Percentiles rank a stretch among this genome's conserved stretches.
Conservation (phyloP, 2,888 invertebrate genomes). For the Chesias legatella region DNA sequence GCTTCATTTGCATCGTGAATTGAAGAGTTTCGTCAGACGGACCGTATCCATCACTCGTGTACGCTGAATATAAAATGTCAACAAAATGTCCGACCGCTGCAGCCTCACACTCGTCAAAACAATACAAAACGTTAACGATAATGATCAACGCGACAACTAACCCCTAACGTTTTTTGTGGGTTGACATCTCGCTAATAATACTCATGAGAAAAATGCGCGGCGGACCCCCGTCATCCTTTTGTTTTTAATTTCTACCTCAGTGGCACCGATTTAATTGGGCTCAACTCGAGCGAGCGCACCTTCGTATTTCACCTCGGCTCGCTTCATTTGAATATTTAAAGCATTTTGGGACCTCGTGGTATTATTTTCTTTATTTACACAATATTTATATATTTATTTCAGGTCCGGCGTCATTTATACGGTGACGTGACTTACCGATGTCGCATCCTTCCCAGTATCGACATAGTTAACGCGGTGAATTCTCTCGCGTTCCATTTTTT, state of each 20-base stretch:
- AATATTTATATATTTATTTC: conserved; percentile 79
- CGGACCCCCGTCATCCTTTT: conserved; percentile 77
- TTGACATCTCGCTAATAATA: conserved; percentile 80
- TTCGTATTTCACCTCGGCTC: conserved; percentile 79
- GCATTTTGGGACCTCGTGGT: conserved; percentile 72
- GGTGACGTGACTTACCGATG: conserved; percentile 79
- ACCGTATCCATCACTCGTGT: conserved; percentile 63
- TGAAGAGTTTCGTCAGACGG: conserved; percentile 33
- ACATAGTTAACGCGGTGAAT: conserved; percentile 77
- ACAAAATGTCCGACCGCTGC: conserved; percentile 57
- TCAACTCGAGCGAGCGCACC: conserved; percentile 77
- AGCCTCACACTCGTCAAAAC: conserved; percentile 76
- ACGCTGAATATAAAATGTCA: conserved; percentile 65
- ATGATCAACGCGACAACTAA: conserved; percentile 72
- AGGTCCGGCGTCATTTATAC: conserved; percentile 73
- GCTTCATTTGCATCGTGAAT: conserved; percentile 13
- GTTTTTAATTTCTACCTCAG: conserved; percentile 81
- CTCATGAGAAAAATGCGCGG: conserved; percentile 79
- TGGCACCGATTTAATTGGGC: conserved; percentile 81
- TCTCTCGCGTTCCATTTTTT: conserved; percentile 77
- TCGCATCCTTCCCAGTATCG: conserved; percentile 79
- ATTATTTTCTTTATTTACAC: conserved; percentile 79
- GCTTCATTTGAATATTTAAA: conserved; percentile 81
- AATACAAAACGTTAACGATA: conserved; percentile 78
- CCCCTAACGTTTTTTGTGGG: conserved; percentile 76